These are phyloP conservation scores for Clamator glandarius DNA, from an alignment of 2,797 vertebrate species.

Conservation along the genomic window DNA sequence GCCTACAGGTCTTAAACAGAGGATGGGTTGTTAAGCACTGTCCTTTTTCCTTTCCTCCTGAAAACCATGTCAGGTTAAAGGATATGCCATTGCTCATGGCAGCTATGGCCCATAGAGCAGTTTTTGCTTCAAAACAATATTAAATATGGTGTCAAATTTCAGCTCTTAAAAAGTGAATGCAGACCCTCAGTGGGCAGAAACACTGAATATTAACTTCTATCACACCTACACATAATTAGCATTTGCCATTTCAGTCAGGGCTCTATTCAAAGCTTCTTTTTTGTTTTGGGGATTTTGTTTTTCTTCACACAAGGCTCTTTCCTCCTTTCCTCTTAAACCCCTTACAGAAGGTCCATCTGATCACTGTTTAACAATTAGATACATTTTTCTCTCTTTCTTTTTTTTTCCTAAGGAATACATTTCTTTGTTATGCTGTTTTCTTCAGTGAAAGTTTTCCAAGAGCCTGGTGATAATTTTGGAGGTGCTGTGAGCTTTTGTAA, in stretches of 20 bases:
- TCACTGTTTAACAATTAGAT: neutral
- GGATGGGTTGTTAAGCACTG: neutral
- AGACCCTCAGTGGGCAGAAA: constrained; percentile 1
- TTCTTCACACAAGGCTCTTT: neutral
- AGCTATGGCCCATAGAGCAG: neutral
- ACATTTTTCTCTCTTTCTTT: neutral
- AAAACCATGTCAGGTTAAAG: neutral
- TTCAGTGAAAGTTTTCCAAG: neutral
- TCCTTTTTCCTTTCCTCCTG: neutral
- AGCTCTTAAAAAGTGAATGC: neutral
- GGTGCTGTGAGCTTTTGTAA: neutral
- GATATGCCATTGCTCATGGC: neutral
- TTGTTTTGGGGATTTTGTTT: neutral
- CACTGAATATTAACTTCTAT: constrained; percentile 13
- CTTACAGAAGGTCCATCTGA: neutral
- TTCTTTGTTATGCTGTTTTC: neutral
- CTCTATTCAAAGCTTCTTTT: constrained; percentile 19
- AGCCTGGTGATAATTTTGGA: neutral
- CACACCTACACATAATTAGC: constrained; percentile 30
- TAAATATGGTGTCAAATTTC: constrained; percentile 15
- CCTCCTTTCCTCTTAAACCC: neutral
- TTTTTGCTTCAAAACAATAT: constrained; percentile 11
- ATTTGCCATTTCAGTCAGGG: constrained; percentile 14
- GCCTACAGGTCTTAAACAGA: neutral
- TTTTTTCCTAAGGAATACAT: neutral